Conservation (phyloP, 1,140 invertebrate genomes). For the Pissodes strobi region DNA sequence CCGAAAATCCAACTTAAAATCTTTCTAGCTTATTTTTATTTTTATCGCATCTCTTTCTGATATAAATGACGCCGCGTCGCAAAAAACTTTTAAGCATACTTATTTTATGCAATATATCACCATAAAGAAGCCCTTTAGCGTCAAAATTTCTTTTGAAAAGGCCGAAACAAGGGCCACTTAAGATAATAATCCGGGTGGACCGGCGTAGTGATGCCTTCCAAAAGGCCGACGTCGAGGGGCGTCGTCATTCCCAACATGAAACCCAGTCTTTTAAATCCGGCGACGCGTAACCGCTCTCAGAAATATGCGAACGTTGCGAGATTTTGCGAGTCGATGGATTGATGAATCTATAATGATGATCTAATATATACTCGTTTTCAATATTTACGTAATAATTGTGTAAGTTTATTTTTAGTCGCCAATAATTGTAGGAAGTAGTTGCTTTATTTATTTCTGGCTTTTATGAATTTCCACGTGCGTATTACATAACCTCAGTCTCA, state of each 20-base stretch:
- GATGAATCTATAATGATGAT: no score
- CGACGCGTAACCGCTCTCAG: slow-evolving; percentile 22
- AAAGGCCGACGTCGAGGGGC: slow-evolving; percentile 18
- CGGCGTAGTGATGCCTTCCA: slow-evolving; percentile 26
- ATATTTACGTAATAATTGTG: neutral
- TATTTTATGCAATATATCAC: slow-evolving; percentile 20
- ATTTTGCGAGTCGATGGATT: slow-evolving; percentile 12
- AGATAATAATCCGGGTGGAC: slow-evolving; percentile 35
- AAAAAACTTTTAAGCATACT: neutral
- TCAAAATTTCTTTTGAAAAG: slow-evolving; percentile 28
- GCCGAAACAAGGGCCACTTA: slow-evolving; percentile 24
- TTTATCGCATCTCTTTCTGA: no score
- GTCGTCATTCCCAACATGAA: slow-evolving; percentile 20
- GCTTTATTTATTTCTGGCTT: no score
- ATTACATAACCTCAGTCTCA: no score
- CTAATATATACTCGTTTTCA: no score
- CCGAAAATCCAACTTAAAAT: no score
- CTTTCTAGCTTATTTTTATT: no score
- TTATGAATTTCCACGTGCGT: no score
- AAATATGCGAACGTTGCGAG: slow-evolving; percentile 19
- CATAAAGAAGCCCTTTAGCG: slow-evolving; percentile 7
- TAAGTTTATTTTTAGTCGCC: neutral
- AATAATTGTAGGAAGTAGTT: no score
- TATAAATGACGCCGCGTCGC: no score
- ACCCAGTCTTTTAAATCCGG: slow-evolving; percentile 32